phyloP scores from a whole-genome alignment of 1,140 invertebrate genomes.

The Nasonia vitripennis region DNA sequence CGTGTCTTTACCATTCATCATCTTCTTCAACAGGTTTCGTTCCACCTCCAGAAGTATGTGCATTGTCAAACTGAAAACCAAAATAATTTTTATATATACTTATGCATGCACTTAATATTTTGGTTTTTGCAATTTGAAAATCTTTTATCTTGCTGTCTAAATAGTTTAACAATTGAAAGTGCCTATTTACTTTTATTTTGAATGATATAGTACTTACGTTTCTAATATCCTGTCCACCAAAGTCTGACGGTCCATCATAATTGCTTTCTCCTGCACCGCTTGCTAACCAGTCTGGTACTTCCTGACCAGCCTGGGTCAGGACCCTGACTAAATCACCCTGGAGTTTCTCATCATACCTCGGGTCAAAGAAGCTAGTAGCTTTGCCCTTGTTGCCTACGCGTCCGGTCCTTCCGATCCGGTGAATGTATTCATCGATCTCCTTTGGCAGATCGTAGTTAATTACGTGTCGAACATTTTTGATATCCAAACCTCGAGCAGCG shows the following conservation, averaged over 20 bases:
- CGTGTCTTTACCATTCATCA: conserved; percentile 20
- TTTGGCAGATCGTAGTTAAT: conserved; percentile 95
- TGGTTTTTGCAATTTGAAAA: no score
- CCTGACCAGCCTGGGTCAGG: conserved; percentile 80
- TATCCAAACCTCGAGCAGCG: conserved; percentile 92
- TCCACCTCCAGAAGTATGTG: background rate
- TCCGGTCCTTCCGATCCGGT: conserved; percentile 95
- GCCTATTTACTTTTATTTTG: background rate
- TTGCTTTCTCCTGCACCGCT: conserved; percentile 66
- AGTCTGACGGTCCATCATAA: conserved; percentile 63
- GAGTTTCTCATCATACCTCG: conserved; percentile 78
- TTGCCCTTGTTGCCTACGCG: conserved; percentile 93
- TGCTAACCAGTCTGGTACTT: conserved; percentile 80
- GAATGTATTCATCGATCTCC: conserved; percentile 94
- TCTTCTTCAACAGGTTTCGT: conserved; percentile 36
- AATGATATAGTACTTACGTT: conserved; percentile 57
- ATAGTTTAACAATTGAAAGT: no score
- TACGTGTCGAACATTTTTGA: conserved; percentile 89
- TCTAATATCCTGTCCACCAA: conserved; percentile 77
- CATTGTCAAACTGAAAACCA: conserved; percentile 42
- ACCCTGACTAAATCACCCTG: conserved; percentile 83
- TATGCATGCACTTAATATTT: no score
- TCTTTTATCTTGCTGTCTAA: no score
- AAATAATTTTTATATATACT: background rate
- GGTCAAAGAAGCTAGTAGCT: conserved; percentile 91